phyloP scores from a whole-genome alignment of 2,888 invertebrate species.

The Trachelus troglodyta region DNA sequence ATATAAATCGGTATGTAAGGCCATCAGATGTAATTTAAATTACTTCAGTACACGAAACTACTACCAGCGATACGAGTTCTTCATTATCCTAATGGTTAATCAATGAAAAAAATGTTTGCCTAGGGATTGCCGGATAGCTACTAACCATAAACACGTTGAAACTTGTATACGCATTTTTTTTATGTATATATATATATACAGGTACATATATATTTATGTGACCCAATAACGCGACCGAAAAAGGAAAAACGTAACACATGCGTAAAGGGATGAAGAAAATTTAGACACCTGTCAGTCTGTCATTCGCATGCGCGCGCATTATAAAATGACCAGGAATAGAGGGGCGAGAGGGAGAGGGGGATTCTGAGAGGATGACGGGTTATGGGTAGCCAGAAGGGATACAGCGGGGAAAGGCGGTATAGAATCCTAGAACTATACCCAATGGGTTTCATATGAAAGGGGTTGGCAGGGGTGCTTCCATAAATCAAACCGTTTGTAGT shows the following conservation, averaged over 20 bases:
- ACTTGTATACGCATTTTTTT: not conserved
- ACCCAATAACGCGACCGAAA: not conserved
- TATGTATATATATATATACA: not conserved
- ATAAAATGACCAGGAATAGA: not conserved
- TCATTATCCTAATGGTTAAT: not conserved
- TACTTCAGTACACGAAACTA: not conserved
- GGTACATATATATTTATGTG: not conserved
- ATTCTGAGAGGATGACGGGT: conserved; percentile 5
- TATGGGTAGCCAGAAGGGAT: not conserved
- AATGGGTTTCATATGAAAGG: conserved; percentile 21
- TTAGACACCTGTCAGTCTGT: not conserved
- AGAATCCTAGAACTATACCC: conserved; percentile 16
- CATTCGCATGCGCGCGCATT: conserved; percentile 2
- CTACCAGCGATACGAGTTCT: not conserved
- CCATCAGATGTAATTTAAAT: not conserved
- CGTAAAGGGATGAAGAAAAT: not conserved
- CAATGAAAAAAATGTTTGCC: not conserved
- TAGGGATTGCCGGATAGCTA: not conserved
- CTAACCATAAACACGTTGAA: not conserved
- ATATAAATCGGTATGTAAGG: not conserved
- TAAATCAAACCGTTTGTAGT: conserved; percentile 21
- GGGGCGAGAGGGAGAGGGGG: not conserved
- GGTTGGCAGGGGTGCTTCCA: conserved; percentile 19
- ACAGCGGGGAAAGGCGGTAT: not conserved
- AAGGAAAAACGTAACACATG: not conserved